Conservation (phyloP, 2,797 vertebrate species). For the Epinephelus malabaricus region DNA sequence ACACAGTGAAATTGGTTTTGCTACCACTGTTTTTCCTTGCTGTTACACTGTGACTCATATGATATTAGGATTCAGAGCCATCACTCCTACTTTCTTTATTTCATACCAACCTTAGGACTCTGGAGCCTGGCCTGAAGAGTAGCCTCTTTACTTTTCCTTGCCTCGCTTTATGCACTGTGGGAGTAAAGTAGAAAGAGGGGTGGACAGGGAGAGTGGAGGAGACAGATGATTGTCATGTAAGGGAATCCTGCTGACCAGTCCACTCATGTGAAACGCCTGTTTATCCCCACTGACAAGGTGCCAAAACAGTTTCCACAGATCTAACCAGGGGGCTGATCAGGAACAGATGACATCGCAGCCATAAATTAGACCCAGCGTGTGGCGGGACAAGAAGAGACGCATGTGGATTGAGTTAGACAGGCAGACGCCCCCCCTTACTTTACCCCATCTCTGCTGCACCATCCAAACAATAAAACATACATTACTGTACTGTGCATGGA, state of each 20-base stretch:
- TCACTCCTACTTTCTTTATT: background rate
- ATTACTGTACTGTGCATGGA: background rate
- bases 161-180: constrained; percentile 3
- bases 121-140: constrained; percentile 5
- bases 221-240: constrained; percentile 59
- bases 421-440: constrained; percentile 23
- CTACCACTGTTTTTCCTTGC: background rate
- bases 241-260: constrained; percentile 67
- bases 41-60: background rate
- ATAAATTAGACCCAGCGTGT: constrained; percentile 77
- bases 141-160: constrained; percentile 5
- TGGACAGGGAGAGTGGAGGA: constrained; percentile 14
- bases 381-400: constrained; percentile 62
- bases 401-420: constrained; percentile 79
- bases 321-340: constrained; percentile 76
- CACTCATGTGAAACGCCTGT: constrained; percentile 66
- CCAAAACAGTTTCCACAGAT: constrained; percentile 82
- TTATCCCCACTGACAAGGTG: constrained; percentile 83
- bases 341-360: constrained; percentile 81
- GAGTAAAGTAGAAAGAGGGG: constrained; percentile 9
- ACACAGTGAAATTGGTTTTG: background rate
- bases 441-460: constrained; percentile 22
- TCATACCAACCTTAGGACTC: background rate
- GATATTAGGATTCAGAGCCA: constrained; percentile 33
- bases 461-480: constrained; percentile 14